These are phyloP conservation scores for Atrina japonica DNA, from an alignment of 2,888 invertebrate species.

Conservation along the genomic window DNA sequence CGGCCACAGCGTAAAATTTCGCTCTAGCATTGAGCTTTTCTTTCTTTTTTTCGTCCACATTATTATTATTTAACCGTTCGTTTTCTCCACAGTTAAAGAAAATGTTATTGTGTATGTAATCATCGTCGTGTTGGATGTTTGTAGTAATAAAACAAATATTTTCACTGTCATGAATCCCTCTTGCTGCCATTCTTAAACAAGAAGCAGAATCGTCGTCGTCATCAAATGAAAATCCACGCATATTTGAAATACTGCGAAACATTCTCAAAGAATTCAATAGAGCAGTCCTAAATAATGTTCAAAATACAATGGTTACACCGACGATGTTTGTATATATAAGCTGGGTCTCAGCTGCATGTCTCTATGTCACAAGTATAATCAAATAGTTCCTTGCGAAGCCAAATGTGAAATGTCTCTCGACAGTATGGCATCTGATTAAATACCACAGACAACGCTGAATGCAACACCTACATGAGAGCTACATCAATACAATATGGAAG, in stretches of 20 bases:
- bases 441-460: too few relatives aligned
- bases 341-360: too few relatives aligned
- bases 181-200: slow-evolving; percentile 40
- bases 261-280: not conserved
- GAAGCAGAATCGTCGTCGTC: slow-evolving; percentile 33
- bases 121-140: slow-evolving; percentile 38
- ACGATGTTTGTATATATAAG: too few relatives aligned
- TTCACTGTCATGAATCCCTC: slow-evolving; percentile 42
- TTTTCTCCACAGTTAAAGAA: slow-evolving; percentile 8
- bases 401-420: too few relatives aligned
- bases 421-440: too few relatives aligned
- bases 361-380: too few relatives aligned
- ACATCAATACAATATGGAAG: too few relatives aligned
- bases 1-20: slow-evolving; percentile 16
- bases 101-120: slow-evolving; percentile 12
- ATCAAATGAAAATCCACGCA: slow-evolving; percentile 31
- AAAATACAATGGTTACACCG: too few relatives aligned
- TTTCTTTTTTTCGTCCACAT: not conserved
- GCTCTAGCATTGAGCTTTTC: slow-evolving; percentile 3
- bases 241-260: slow-evolving; percentile 31
- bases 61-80: not conserved
- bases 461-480: too few relatives aligned
- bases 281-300: too few relatives aligned
- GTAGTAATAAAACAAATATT: slow-evolving; percentile 34
- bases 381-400: too few relatives aligned